Base-by-base conservation (phyloP, 2,797 vertebrate genomes). In the Benthosema pterotum region DNA sequence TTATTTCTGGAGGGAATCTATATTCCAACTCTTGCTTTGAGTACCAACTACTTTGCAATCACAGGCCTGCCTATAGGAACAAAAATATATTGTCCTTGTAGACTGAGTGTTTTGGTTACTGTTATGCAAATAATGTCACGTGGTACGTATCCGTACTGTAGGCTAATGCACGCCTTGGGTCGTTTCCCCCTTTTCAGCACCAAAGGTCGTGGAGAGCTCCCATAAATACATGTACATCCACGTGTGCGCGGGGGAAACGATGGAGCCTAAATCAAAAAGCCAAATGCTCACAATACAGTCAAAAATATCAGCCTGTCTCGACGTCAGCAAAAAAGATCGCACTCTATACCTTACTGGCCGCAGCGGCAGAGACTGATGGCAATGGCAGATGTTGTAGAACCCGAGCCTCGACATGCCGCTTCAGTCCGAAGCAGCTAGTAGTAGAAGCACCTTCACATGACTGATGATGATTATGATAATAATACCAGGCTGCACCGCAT, bases 201-300 rank as follows among this genome's bases (percentile, higher is more conserved):
- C 78, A 69, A 80, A 77, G 60, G 78, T 84, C 58, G 72, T 42
- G 89, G 90, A 90, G 9, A 91, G 90, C 87, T 87, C 88, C 88
- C 11, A 63, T 61, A 17, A 25, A 65, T 48, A 42, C 14, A 7
- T 17, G 32, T 3, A 62, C 38, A 65, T 22, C 12, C 42, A 57
- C 28, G 57, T 46, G 60, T 17, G 67, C 50, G n/a, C n/a, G n/a
- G n/a, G 16, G 46, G 1, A 16, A 3, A 9, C 45, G 45, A n/a
- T 13, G 3, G 45, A 46, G 6, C 12, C 12, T 46, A 46, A 14
- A 46, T 46, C 12, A 25, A 25, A n/a, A 25, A 25, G 22, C 22
- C 22, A 25, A 25, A 25, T 25, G 22, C 1, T 25, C 22, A 25
- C n/a, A n/a, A n/a, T 25, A 25, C 22, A 25, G 12, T 46, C n/a